Percentiles rank a stretch among this genome's conserved stretches.
Conservation (phyloP, 2,888 invertebrate genomes). For the Drosophila nr. perissopoda region DNA sequence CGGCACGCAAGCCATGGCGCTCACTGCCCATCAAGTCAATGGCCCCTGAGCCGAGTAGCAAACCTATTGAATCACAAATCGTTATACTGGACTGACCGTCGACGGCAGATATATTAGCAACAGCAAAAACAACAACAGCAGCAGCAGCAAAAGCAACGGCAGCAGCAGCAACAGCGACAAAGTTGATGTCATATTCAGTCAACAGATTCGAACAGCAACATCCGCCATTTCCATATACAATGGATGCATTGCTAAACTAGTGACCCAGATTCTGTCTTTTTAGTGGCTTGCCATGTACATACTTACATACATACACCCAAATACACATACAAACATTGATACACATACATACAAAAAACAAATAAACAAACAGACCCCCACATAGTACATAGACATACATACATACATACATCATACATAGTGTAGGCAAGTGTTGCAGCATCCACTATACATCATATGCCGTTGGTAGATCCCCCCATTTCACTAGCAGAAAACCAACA, state of each 20-base stretch:
- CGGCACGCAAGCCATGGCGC: constrained; percentile 94
- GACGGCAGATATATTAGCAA: constrained; percentile 74
- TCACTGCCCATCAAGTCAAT: constrained; percentile 86
- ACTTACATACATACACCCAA: constrained; percentile 37
- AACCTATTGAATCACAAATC: constrained; percentile 88
- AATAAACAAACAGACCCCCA: constrained; percentile 26
- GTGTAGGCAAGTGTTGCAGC: constrained; percentile 68
- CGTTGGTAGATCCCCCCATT: constrained; percentile 43
- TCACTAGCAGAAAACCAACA: constrained; percentile 41
- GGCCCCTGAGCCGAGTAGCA: constrained; percentile 78
- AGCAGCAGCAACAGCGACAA: constrained; percentile 46
- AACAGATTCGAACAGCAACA: constrained; percentile 73
- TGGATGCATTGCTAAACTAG: constrained; percentile 88
- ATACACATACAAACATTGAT: constrained; percentile 10
- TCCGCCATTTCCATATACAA: constrained; percentile 88
- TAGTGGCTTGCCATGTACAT: constrained; percentile 78
- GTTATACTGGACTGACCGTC: constrained; percentile 91
- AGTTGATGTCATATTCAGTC: constrained; percentile 69
- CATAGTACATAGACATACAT: constrained; percentile 30
- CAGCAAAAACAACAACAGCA: constrained; percentile 45
- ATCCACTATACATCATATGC: constrained; percentile 60
- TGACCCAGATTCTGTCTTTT: constrained; percentile 58
- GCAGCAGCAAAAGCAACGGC: constrained; percentile 37
- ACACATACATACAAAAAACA: constrained; percentile 2
- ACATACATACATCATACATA: constrained; percentile 55